A percentile compares a stretch with the other conserved stretches of the same genome.
These are phyloP conservation scores for Cataglyphis hispanica DNA, from an alignment of 1,140 invertebrate species.

Conservation along the genomic window DNA sequence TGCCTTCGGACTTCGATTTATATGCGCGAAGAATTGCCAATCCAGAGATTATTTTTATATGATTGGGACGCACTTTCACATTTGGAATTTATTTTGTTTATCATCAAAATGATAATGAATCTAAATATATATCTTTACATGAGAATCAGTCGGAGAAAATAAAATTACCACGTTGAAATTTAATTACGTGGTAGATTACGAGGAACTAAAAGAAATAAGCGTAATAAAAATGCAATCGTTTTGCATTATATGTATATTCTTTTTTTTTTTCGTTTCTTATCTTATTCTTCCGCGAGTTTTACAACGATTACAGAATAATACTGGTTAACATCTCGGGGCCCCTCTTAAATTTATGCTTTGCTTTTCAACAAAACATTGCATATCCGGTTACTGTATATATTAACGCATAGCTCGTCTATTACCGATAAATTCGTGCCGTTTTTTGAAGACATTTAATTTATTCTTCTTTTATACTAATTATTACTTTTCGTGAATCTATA, in stretches of 20 bases:
- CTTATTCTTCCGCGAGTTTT: background rate
- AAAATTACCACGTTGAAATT: background rate
- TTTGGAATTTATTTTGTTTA: background rate
- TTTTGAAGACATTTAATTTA: background rate
- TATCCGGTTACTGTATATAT: background rate
- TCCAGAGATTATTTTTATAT: slow-evolving; percentile 22
- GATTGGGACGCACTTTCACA: background rate
- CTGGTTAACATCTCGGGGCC: slow-evolving; percentile 4
- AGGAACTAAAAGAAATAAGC: slow-evolving; percentile 1
- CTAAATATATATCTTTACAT: background rate
- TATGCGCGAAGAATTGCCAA: background rate
- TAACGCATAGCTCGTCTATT: background rate
- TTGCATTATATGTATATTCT: slow-evolving; percentile 1
- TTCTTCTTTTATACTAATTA: slow-evolving; percentile 10
- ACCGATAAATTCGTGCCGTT: background rate
- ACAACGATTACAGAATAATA: background rate
- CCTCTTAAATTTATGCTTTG: background rate
- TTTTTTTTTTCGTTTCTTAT: background rate
- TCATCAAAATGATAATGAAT: background rate
- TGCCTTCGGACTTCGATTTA: slow-evolving; percentile 1
- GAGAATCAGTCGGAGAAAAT: background rate
- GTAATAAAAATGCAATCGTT: background rate
- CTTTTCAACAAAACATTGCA: background rate
- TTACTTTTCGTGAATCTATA: background rate
- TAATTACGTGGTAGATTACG: background rate